phyloP scores from a whole-genome alignment of 2,888 invertebrate genomes.

The Thecophora atra region DNA sequence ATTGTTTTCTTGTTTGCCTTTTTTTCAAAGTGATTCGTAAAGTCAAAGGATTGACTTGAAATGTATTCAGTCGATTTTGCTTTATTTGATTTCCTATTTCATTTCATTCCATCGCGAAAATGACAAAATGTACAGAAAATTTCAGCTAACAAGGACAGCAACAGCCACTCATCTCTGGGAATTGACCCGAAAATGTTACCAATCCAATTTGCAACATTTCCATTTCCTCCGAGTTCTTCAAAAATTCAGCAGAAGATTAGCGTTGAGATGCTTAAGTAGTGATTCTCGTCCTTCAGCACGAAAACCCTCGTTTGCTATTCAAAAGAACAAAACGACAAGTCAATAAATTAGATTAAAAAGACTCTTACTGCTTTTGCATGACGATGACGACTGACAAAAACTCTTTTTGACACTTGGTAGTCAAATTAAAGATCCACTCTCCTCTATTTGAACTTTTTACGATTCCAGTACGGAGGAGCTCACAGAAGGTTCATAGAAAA shows the following conservation, averaged over 20 bases:
- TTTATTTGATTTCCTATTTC: background rate
- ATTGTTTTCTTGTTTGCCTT: background rate
- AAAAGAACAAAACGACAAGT: background rate
- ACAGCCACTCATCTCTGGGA: background rate
- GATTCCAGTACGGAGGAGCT: too few species aligned
- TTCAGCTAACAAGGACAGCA: too few species aligned
- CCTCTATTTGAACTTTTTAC: too few species aligned
- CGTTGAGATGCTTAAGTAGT: background rate
- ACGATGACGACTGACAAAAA: too few species aligned
- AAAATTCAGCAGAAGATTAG: background rate
- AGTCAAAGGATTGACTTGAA: background rate
- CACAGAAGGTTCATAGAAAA: too few species aligned
- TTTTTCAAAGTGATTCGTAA: background rate
- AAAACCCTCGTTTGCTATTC: too few species aligned
- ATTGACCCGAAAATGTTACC: slow-evolving; percentile 5
- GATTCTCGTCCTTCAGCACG: background rate
- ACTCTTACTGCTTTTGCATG: too few species aligned
- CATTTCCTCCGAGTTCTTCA: background rate
- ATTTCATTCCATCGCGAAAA: slow-evolving; percentile 8
- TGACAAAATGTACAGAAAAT: background rate
- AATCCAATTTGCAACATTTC: slow-evolving; percentile 14
- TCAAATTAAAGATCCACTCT: too few species aligned
- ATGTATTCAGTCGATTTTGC: background rate
- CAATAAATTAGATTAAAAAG: too few species aligned
- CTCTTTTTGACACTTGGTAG: too few species aligned